A percentile compares a stretch with the other conserved stretches of the same genome.
These are phyloP conservation scores for Acipenser ruthenus DNA, from an alignment of 2,797 vertebrate genomes.

Conservation along the genomic window DNA sequence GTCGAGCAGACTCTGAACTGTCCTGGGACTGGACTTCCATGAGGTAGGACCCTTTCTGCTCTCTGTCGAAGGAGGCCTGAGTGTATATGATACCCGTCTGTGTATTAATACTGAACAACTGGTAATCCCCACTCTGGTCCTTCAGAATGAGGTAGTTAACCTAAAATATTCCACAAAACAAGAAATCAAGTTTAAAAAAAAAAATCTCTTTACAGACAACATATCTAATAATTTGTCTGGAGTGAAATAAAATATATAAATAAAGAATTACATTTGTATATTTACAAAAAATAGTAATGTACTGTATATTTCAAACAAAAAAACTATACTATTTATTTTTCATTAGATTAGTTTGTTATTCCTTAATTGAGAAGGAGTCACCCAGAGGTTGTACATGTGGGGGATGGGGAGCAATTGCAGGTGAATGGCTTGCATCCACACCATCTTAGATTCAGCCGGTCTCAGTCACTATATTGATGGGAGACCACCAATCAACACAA, in stretches of 20 bases:
- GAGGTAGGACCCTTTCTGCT: conserved; percentile 76
- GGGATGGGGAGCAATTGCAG: too few relatives aligned
- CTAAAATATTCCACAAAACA: conserved; percentile 25
- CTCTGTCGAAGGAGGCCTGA: conserved; percentile 69
- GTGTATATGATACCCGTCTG: conserved; percentile 64
- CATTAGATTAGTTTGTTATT: not conserved
- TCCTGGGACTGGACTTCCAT: conserved; percentile 83
- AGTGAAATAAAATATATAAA: not conserved
- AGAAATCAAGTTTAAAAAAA: not conserved
- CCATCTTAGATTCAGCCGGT: too few relatives aligned
- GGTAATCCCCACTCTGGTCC: conserved; percentile 71
- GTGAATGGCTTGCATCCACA: too few relatives aligned
- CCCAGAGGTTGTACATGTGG: too few relatives aligned
- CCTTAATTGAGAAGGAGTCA: too few relatives aligned
- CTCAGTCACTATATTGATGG: conserved; percentile 1
- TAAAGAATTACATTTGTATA: not conserved
- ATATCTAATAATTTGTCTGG: conserved; percentile 35
- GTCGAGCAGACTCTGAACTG: conserved; percentile 67
- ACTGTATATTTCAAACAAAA: not conserved
- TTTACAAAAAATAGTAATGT: conserved; percentile 2
- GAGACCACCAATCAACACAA: conserved; percentile 8
- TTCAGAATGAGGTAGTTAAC: conserved; percentile 64
- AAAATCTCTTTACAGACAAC: too few relatives aligned
- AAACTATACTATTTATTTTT: not conserved
- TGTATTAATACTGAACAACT: conserved; percentile 68